Conservation (phyloP, 2,113 vertebrate genomes). For the Trematomus loennbergii region DNA sequence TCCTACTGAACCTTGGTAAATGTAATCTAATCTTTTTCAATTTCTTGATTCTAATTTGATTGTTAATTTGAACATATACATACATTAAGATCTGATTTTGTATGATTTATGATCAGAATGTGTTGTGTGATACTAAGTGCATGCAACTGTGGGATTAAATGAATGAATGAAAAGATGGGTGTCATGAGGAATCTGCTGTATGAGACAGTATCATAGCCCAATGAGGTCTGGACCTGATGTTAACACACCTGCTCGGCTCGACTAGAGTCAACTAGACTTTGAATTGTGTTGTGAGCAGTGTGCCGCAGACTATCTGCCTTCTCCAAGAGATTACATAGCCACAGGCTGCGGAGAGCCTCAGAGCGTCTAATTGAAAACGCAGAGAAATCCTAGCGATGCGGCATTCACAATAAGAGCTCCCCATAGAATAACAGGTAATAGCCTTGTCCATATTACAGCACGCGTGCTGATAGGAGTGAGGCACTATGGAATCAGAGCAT, state of each 20-base stretch:
- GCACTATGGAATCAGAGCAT: slow-evolving; percentile 60
- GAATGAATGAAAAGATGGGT: slow-evolving; percentile 1
- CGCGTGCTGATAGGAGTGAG: slow-evolving; percentile 61
- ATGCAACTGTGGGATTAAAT: neutral
- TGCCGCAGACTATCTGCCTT: slow-evolving; percentile 59
- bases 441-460: slow-evolving; percentile 72
- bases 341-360: slow-evolving; percentile 60
- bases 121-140: neutral
- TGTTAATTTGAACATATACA: neutral
- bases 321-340: slow-evolving; percentile 74
- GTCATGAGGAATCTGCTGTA: slow-evolving; percentile 2
- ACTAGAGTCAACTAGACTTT: slow-evolving; percentile 40
- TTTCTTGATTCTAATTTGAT: neutral
- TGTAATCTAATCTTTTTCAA: neutral
- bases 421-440: slow-evolving; percentile 75
- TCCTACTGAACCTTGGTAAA: neutral
- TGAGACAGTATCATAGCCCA: slow-evolving; percentile 3
- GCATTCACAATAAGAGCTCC: slow-evolving; percentile 64
- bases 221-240: slow-evolving; percentile 18
- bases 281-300: slow-evolving; percentile 55
- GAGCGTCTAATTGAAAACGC: slow-evolving; percentile 82
- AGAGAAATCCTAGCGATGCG: slow-evolving; percentile 61
- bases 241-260: slow-evolving; percentile 26
- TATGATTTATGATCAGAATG: neutral
- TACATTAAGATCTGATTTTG: neutral